Percentiles rank a stretch among this genome's conserved stretches.
Evolutionary conservation across 1,140 invertebrate species (phyloP).

Genomic region (Drepana arcuata): DNA sequence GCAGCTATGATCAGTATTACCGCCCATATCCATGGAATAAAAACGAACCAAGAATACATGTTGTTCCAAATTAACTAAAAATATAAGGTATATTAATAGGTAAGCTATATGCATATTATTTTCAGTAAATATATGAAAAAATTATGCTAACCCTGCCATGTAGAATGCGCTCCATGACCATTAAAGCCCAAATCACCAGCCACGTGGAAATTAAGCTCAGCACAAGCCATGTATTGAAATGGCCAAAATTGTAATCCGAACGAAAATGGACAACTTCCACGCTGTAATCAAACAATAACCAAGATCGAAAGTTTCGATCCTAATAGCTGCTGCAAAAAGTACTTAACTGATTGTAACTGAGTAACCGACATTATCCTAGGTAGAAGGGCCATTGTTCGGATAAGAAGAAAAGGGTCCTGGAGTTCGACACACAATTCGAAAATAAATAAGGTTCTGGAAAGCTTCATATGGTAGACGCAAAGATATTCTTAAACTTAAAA

Average conservation of each 20-base stretch:
- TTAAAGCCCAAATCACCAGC: constrained; percentile 31
- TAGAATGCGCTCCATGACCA: constrained; percentile 29
- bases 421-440: too few species aligned
- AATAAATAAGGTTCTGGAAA: too few species aligned
- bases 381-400: too few species aligned
- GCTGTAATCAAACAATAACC: constrained; percentile 19
- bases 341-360: too few species aligned
- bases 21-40: constrained; percentile 43
- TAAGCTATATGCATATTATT: too few species aligned
- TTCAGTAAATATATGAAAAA: constrained; percentile 1
- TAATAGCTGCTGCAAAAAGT: too few species aligned
- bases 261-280: constrained; percentile 42
- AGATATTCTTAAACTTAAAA: too few species aligned
- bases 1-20: constrained; percentile 21
- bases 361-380: too few species aligned
- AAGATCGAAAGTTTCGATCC: too few species aligned
- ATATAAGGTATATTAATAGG: neutral
- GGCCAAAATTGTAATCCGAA: constrained; percentile 21
- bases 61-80: constrained; percentile 55
- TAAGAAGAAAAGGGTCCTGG: too few species aligned
- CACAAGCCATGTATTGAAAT: constrained; percentile 33
- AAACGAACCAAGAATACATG: constrained; percentile 28
- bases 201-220: constrained; percentile 30
- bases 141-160: constrained; percentile 33
- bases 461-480: too few species aligned